Percentiles rank a stretch among this genome's conserved stretches.
Conservation (phyloP, 2,113 vertebrate species). For the Corydoras maculifer region DNA sequence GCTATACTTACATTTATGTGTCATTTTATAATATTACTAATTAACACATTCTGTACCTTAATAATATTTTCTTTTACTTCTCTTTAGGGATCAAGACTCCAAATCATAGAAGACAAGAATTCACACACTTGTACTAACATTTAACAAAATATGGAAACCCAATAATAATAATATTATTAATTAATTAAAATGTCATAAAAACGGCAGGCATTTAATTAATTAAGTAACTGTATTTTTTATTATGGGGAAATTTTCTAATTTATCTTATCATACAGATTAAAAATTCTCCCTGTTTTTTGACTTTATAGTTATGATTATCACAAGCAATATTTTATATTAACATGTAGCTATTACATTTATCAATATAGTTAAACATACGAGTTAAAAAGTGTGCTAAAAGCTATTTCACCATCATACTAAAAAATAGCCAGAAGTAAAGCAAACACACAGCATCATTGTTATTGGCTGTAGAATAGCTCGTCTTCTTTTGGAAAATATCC, state of each 20-base stretch:
- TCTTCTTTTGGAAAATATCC: background rate
- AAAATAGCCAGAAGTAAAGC: background rate
- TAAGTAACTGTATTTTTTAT: too few species aligned
- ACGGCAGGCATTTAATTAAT: too few species aligned
- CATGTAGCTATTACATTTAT: constrained; percentile 8
- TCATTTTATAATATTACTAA: background rate
- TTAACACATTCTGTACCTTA: background rate
- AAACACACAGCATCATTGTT: background rate
- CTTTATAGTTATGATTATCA: background rate
- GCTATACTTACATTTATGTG: background rate
- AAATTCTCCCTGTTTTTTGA: too few species aligned
- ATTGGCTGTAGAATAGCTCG: too few species aligned
- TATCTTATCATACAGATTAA: too few species aligned
- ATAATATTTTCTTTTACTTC: background rate
- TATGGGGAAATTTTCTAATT: too few species aligned
- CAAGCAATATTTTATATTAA: background rate
- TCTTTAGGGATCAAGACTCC: constrained; percentile 2
- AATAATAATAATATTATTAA: too few species aligned
- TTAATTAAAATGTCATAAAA: too few species aligned
- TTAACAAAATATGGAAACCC: too few species aligned
- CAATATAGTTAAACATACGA: constrained; percentile 1
- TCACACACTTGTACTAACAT: background rate
- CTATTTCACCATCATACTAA: background rate
- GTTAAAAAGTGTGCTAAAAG: background rate
- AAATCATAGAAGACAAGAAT: background rate